phyloP scores from a whole-genome alignment of 1,140 invertebrate genomes.

The Pseudomyrmex sp. region DNA sequence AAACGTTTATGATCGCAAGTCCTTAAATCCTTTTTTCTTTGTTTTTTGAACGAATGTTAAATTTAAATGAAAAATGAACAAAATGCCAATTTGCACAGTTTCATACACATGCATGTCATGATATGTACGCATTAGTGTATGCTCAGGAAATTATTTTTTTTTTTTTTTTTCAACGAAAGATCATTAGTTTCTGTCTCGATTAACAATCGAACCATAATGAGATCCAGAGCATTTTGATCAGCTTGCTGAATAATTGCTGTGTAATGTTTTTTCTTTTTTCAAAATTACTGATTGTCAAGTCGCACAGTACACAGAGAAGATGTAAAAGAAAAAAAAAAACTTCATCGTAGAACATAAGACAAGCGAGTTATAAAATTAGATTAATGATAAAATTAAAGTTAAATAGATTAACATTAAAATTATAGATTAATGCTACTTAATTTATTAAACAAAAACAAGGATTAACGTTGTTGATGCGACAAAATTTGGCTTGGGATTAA shows the following conservation, averaged over 20 bases:
- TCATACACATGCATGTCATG: constrained; percentile 36
- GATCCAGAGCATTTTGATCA: not conserved
- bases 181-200: constrained; percentile 19
- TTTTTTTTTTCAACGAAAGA: constrained; percentile 14
- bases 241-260: not conserved
- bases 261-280: not conserved
- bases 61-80: constrained; percentile 35
- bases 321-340: not conserved
- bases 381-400: constrained; percentile 49
- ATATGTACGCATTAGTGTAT: constrained; percentile 22
- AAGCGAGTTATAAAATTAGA: constrained; percentile 46
- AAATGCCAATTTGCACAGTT: constrained; percentile 33
- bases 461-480: constrained; percentile 60
- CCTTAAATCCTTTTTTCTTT: constrained; percentile 25
- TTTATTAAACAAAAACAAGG: constrained; percentile 54
- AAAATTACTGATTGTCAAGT: not conserved
- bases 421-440: constrained; percentile 60
- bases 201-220: not conserved
- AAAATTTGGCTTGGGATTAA: constrained; percentile 54
- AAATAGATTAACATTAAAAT: constrained; percentile 49
- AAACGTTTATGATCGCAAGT: constrained; percentile 11
- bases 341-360: constrained; percentile 27
- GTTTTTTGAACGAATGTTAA: constrained; percentile 12
- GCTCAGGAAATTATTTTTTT: not conserved
- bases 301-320: not conserved